Conservation (phyloP, 1,140 invertebrate genomes). For the Choristoneura fumiferana region DNA sequence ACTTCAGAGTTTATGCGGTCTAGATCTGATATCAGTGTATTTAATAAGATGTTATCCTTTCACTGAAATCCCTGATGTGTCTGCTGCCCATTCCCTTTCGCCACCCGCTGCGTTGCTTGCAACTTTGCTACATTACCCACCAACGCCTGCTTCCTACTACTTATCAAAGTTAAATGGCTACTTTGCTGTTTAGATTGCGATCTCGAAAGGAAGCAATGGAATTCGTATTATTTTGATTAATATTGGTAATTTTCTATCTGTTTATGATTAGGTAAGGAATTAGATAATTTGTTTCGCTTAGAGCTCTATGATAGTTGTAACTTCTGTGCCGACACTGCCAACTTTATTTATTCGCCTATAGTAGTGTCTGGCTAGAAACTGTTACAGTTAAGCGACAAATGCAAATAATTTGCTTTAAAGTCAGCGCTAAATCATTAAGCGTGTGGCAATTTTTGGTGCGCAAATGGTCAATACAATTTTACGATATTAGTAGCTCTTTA, state of each 20-base stretch:
- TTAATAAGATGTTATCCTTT: not conserved
- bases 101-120: not conserved
- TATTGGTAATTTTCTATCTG: slow-evolving; percentile 17
- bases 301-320: slow-evolving; percentile 1
- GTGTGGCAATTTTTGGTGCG: not conserved
- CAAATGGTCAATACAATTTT: too few relatives aligned
- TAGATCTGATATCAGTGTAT: not conserved
- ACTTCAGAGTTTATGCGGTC: too few relatives aligned
- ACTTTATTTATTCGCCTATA: slow-evolving; percentile 14
- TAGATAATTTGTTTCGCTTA: not conserved
- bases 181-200: slow-evolving; percentile 13
- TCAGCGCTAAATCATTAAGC: not conserved
- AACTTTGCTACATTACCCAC: not conserved
- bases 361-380: slow-evolving; percentile 3
- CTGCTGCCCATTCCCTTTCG: slow-evolving; percentile 2
- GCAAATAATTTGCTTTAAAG: not conserved
- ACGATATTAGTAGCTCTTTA: too few relatives aligned
- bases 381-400: slow-evolving; percentile 13
- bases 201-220: slow-evolving; percentile 9
- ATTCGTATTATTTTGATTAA: slow-evolving; percentile 16
- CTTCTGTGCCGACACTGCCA: slow-evolving; percentile 1
- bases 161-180: slow-evolving; percentile 16
- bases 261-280: slow-evolving; percentile 7
- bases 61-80: not conserved
- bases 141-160: slow-evolving; percentile 13